These are phyloP conservation scores for Drosophila gunungcola DNA, from an alignment of 1,140 invertebrate species.

Conservation along the genomic window DNA sequence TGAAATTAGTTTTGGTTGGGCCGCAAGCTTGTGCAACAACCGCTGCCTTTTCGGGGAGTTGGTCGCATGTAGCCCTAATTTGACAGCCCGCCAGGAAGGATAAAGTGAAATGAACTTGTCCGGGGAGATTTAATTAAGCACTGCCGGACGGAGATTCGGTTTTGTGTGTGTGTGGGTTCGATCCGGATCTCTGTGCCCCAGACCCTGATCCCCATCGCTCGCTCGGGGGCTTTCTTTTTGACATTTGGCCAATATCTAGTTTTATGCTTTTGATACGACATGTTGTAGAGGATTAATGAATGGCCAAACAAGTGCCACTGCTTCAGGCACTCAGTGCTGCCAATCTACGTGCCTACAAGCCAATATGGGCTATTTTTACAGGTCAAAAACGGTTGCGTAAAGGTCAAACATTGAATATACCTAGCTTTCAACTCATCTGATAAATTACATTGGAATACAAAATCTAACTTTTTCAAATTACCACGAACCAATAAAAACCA, in stretches of 20 bases:
- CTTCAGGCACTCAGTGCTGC: background rate
- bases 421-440: no score
- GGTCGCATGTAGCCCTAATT: constrained; percentile 55
- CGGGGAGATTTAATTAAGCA: constrained; percentile 70
- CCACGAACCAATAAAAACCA: no score
- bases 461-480: no score
- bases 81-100: constrained; percentile 44
- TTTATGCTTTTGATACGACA: constrained; percentile 38
- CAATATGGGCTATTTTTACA: background rate
- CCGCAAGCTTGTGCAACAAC: constrained; percentile 43
- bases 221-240: constrained; percentile 35
- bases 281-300: constrained; percentile 53
- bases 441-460: no score
- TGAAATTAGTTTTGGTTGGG: constrained; percentile 54
- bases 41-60: constrained; percentile 16
- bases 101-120: constrained; percentile 61
- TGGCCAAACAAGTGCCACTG: constrained; percentile 52
- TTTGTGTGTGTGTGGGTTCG: constrained; percentile 12
- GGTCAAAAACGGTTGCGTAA: background rate
- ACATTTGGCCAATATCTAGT: constrained; percentile 62
- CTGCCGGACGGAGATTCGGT: constrained; percentile 45
- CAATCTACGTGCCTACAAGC: background rate
- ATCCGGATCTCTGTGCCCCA: constrained; percentile 21
- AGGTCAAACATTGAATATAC: no score
- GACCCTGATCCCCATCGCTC: constrained; percentile 16